Base-by-base conservation (phyloP, 2,113 vertebrate genomes). In the Murina feae region DNA sequence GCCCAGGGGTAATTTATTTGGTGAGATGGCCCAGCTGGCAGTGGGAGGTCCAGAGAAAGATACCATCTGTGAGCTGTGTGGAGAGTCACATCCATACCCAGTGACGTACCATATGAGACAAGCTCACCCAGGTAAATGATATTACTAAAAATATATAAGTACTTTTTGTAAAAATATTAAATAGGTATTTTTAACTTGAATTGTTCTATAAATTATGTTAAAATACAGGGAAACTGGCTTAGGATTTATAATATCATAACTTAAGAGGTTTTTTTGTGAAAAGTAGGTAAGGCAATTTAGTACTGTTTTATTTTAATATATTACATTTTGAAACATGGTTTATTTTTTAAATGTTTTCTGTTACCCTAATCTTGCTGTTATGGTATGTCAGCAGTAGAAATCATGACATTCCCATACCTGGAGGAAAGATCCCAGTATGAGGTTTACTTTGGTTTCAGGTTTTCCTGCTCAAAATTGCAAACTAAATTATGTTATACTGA, bases 71-170 rank as follows among this genome's bases (percentile, higher is more conserved):
- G 99, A 99, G 96, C 98, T 99, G 42, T 99, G 99, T 91, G 99
- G 99, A 83, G 99, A 99, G 88, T 99, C 99, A 7, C 99, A 99
- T 96, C 99, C 99, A 0, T 99, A 99, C 96, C 99, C 99, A 16
- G 99, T 99, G 97, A 99, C 99, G 0, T 99, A 99, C 95, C 99
- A 99, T 96, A 99, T 99, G 99, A 98, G 99, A 94, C 99, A 99
- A 90, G 99, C 99, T 96, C 99, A 99, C 96, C 99, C 99, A 98
- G 99, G 99, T 99, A 98, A 97, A 90, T 1, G 1, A 4, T 28
- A 17, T 9, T 13, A 7, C 17, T 35, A 30, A 44, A 32, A 25
- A 1, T 17, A 1, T 47, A 0, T 37, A 17, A 55, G 25, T 55
- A 28, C 37, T 78, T 11, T 44, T n/a, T 16, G 21, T 47, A 32